phyloP scores from a whole-genome alignment of 2,113 vertebrate genomes.

The Entomyzon cyanotis region DNA sequence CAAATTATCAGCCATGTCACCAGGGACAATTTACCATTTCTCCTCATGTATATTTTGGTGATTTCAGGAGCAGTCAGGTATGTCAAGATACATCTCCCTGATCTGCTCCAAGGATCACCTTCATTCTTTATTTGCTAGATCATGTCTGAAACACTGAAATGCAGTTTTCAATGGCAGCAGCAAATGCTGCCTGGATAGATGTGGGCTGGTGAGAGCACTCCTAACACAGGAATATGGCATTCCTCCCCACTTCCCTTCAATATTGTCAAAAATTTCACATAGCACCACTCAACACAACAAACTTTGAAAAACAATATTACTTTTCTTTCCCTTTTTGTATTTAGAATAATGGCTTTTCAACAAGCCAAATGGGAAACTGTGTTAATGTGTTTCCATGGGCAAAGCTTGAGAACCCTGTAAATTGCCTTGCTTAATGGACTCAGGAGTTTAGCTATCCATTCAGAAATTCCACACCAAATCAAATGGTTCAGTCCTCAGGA shows the following conservation, averaged over 20 bases:
- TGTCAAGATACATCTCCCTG: background rate
- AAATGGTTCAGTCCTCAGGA: slow-evolving; percentile 28
- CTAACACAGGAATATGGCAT: rapidly evolving
- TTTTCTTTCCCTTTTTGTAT: background rate
- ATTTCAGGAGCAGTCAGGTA: background rate
- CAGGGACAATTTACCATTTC: background rate
- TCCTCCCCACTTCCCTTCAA: background rate
- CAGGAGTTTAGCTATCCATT: slow-evolving; percentile 56
- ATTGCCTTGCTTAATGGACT: slow-evolving; percentile 74
- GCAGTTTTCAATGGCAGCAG: background rate
- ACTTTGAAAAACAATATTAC: background rate
- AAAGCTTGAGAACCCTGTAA: slow-evolving; percentile 51
- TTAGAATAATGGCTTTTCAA: slow-evolving; percentile 51
- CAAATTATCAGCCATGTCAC: background rate
- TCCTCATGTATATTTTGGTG: background rate
- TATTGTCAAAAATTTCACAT: background rate
- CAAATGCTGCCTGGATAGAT: background rate
- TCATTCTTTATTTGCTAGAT: background rate
- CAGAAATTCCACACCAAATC: slow-evolving; percentile 39
- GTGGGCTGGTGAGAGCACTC: background rate
- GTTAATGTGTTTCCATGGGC: slow-evolving; percentile 62
- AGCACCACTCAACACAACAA: background rate
- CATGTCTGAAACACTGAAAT: background rate
- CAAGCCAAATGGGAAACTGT: slow-evolving; percentile 13
- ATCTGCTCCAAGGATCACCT: background rate